Percentiles rank a stretch among this genome's conserved stretches.
These are phyloP conservation scores for Deroptyus accipitrinus DNA, from an alignment of 2,113 vertebrate genomes.

Conservation along the genomic window DNA sequence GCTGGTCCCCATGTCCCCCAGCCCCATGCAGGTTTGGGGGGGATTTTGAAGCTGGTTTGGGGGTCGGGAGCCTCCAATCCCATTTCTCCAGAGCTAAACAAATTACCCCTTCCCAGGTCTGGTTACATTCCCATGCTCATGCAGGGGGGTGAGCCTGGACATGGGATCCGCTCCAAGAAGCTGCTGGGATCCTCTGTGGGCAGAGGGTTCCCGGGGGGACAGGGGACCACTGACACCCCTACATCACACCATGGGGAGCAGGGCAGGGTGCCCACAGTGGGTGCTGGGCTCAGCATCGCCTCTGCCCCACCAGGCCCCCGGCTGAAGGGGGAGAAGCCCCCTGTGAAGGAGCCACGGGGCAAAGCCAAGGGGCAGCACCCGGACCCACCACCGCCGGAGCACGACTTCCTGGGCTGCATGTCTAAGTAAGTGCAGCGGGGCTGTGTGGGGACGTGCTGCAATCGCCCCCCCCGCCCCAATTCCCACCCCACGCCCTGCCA, in stretches of 20 bases:
- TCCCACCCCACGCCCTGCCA: neutral
- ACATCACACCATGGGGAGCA: fast-evolving
- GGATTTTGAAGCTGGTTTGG: neutral
- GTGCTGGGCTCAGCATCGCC: fast-evolving
- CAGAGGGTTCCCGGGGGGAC: neutral
- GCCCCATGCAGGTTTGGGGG: slow-evolving; percentile 80
- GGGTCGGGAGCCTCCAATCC: fast-evolving
- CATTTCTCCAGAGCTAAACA: neutral
- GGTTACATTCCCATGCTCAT: neutral
- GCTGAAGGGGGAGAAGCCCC: slow-evolving; percentile 76
- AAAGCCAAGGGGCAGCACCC: slow-evolving; percentile 72
- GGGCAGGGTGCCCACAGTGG: fast-evolving
- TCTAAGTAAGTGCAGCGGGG: slow-evolving; percentile 79
- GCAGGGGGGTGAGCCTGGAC: fast-evolving
- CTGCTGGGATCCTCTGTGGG: neutral
- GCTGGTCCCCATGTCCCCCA: slow-evolving; percentile 77
- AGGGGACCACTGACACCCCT: neutral
- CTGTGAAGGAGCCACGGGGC: slow-evolving; percentile 68
- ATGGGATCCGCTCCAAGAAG: neutral
- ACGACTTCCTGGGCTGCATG: slow-evolving; percentile 96
- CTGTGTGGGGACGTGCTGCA: fast-evolving
- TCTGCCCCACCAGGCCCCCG: slow-evolving; percentile 67
- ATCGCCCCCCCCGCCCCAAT: fast-evolving
- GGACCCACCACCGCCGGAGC: slow-evolving; percentile 78
- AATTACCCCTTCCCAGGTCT: neutral